A percentile compares a stretch with the other conserved stretches of the same genome.
These are phyloP conservation scores for Drosophila pallidifrons DNA, from an alignment of 1,140 invertebrate species.

Conservation along the genomic window DNA sequence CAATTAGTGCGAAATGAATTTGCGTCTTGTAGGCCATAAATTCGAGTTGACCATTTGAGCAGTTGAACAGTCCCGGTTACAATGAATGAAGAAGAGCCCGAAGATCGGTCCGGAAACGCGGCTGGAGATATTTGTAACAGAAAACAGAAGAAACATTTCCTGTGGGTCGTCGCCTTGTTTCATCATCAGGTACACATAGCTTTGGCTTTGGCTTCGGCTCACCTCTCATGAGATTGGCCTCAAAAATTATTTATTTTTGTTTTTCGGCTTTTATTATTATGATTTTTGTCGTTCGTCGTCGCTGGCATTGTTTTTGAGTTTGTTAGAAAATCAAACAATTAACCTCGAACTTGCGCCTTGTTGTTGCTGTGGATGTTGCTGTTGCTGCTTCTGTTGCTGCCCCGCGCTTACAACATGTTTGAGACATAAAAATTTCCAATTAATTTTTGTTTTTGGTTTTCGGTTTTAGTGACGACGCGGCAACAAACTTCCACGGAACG, in stretches of 20 bases:
- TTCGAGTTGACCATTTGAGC: slow-evolving; percentile 23
- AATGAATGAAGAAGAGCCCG: slow-evolving; percentile 20
- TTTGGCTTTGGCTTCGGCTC: slow-evolving; percentile 21
- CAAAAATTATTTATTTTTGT: slow-evolving; percentile 60
- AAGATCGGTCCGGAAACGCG: slow-evolving; percentile 38
- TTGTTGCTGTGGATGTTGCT: slow-evolving; percentile 15
- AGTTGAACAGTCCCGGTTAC: slow-evolving; percentile 14
- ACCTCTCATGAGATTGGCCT: slow-evolving; percentile 68
- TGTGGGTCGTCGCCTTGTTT: slow-evolving; percentile 44
- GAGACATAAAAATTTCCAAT: slow-evolving; percentile 83
- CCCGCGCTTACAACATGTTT: slow-evolving; percentile 77
- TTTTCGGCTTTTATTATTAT: slow-evolving; percentile 51
- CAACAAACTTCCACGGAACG: slow-evolving; percentile 74
- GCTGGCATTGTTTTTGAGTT: slow-evolving; percentile 44
- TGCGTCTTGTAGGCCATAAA: slow-evolving; percentile 49
- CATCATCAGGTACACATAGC: slow-evolving; percentile 24
- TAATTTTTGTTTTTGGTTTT: slow-evolving; percentile 72
- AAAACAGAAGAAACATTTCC: slow-evolving; percentile 69
- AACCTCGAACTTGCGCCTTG: slow-evolving; percentile 76
- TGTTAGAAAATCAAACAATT: slow-evolving; percentile 83
- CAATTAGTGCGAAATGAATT: slow-evolving; percentile 47
- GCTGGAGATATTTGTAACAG: slow-evolving; percentile 50
- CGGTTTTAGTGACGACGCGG: slow-evolving; percentile 61
- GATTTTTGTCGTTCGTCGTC: background rate
- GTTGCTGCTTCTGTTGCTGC: slow-evolving; percentile 30